phyloP scores from a whole-genome alignment of 1,140 invertebrate species.

The Planococcus citri region DNA sequence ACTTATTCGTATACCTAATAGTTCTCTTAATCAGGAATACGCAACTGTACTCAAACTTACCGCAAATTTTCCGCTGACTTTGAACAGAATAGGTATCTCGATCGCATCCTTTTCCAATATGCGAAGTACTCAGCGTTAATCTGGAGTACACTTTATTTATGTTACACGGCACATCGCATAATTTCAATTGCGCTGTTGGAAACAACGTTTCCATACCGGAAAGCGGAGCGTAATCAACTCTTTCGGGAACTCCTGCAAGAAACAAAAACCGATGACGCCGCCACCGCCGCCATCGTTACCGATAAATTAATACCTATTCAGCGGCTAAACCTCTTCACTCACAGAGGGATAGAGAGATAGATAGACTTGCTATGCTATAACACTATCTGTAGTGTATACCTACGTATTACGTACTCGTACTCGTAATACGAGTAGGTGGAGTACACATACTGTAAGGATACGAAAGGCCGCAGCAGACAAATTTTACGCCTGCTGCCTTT shows the following conservation, averaged over 20 bases:
- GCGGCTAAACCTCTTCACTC: neutral
- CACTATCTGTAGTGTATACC: too few species aligned
- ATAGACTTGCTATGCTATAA: too few species aligned
- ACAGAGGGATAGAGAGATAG: neutral
- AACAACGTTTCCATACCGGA: constrained; percentile 65
- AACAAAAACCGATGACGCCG: neutral
- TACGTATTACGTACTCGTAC: too few species aligned
- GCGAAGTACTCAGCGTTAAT: constrained; percentile 58
- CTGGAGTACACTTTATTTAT: constrained; percentile 47
- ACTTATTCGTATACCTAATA: too few species aligned
- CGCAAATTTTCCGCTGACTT: constrained; percentile 80
- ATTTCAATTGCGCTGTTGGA: constrained; percentile 68
- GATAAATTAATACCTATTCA: neutral
- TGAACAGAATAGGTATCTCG: constrained; percentile 79
- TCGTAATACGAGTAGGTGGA: too few species aligned
- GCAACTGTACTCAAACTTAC: constrained; percentile 38
- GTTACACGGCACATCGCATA: constrained; percentile 74
- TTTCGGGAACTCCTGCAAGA: constrained; percentile 60
- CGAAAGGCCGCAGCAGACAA: too few species aligned
- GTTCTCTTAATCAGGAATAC: too few species aligned
- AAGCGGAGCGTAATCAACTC: constrained; percentile 81
- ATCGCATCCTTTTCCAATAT: constrained; percentile 84
- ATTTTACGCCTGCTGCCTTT: too few species aligned
- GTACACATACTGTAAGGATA: too few species aligned
- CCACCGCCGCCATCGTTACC: too few species aligned